phyloP scores from a whole-genome alignment of 1,140 invertebrate species.

The Halictus rubicundus region DNA sequence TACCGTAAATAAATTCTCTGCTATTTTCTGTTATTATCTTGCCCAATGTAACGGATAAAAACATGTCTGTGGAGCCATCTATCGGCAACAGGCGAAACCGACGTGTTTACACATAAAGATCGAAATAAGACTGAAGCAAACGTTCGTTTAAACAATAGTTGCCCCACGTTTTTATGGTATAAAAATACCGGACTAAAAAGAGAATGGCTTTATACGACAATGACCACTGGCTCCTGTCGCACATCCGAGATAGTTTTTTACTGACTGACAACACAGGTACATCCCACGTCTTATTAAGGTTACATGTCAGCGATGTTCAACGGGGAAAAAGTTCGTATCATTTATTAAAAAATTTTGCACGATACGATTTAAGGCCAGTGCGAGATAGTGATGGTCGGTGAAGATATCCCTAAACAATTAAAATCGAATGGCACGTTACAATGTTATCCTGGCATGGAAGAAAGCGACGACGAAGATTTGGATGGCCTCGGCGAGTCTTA shows the following conservation, averaged over 20 bases:
- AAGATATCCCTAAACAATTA: conserved; percentile 85
- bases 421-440: conserved; percentile 81
- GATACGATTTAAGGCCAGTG: conserved; percentile 83
- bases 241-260: conserved; percentile 96
- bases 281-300: conserved; percentile 10
- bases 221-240: conserved; percentile 93
- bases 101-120: no score
- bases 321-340: conserved; percentile 25
- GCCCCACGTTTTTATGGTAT: neutral
- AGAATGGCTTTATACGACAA: conserved; percentile 96
- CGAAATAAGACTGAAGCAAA: neutral
- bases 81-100: no score
- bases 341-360: neutral
- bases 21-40: no score
- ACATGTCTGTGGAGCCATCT: no score
- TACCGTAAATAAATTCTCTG: no score
- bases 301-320: conserved; percentile 8
- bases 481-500: conserved; percentile 85
- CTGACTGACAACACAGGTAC: conserved; percentile 95
- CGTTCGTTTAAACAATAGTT: neutral
- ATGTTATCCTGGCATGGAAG: conserved; percentile 88
- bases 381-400: conserved; percentile 89
- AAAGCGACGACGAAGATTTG: conserved; percentile 88
- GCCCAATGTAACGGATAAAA: no score
- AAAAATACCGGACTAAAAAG: conserved; percentile 8